Percentiles rank a stretch among this genome's conserved stretches.
These are phyloP conservation scores for Diaphora mendica DNA, from an alignment of 2,888 invertebrate species.

Conservation along the genomic window DNA sequence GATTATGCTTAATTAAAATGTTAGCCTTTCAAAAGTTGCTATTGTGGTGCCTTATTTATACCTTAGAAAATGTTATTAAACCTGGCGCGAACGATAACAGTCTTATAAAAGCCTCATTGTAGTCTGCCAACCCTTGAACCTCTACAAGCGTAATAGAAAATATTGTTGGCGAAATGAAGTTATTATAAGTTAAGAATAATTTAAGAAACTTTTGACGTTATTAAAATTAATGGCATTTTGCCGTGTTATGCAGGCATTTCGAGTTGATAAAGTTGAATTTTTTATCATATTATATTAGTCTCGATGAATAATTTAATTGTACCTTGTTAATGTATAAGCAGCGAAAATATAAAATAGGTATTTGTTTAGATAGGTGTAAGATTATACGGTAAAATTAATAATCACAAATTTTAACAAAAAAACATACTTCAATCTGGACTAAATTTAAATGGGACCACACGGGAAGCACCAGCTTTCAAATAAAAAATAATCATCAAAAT, in stretches of 20 bases:
- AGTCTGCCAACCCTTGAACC: slow-evolving; percentile 46
- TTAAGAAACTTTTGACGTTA: slow-evolving; percentile 40
- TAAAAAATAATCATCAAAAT: too few species aligned
- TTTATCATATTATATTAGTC: slow-evolving; percentile 6
- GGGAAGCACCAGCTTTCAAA: too few species aligned
- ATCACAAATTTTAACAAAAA: too few species aligned
- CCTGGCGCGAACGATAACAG: slow-evolving; percentile 48
- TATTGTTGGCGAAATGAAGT: slow-evolving; percentile 55
- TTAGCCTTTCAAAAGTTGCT: slow-evolving; percentile 51
- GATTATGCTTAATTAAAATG: slow-evolving; percentile 54
- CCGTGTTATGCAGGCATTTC: slow-evolving; percentile 17
- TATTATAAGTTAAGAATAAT: slow-evolving; percentile 42
- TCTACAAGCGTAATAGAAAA: slow-evolving; percentile 55
- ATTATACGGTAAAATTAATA: too few species aligned
- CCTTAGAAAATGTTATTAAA: slow-evolving; percentile 49
- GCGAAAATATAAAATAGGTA: neutral
- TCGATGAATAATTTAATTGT: neutral
- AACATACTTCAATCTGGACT: too few species aligned
- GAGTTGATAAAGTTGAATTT: slow-evolving; percentile 16
- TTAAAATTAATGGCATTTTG: slow-evolving; percentile 44
- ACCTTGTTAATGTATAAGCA: neutral
- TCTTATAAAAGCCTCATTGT: slow-evolving; percentile 49
- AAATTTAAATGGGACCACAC: too few species aligned
- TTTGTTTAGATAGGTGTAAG: too few species aligned
- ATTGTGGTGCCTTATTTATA: slow-evolving; percentile 56